Conservation (phyloP, 2,888 invertebrate genomes). For the Pogonocherus hispidulus region DNA sequence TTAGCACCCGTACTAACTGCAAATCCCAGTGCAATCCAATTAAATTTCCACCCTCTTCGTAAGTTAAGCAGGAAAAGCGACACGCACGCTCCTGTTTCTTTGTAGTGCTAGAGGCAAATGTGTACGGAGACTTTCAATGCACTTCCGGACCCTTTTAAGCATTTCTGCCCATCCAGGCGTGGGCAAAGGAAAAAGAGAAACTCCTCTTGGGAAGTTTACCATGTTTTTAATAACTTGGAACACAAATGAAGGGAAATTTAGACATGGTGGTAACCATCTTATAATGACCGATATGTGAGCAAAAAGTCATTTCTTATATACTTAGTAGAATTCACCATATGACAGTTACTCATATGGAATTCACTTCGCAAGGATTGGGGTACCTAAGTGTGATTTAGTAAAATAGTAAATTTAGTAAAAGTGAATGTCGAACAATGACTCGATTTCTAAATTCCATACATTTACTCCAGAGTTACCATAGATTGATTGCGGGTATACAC, state of each 20-base stretch:
- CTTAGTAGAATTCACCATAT: too few species aligned
- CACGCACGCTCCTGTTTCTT: constrained; percentile 23
- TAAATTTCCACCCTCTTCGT: constrained; percentile 33
- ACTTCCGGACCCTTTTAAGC: constrained; percentile 21
- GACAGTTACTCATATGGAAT: too few species aligned
- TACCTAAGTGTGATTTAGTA: too few species aligned
- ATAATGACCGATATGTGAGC: neutral
- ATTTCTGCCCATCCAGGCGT: constrained; percentile 9
- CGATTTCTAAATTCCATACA: too few species aligned
- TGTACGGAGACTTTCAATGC: constrained; percentile 6
- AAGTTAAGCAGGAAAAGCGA: constrained; percentile 14
- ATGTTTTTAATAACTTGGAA: constrained; percentile 19
- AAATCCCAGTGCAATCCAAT: constrained; percentile 38
- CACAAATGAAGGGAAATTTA: constrained; percentile 7
- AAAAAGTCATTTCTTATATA: too few species aligned
- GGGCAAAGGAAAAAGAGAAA: constrained; percentile 10
- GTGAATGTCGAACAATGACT: too few species aligned
- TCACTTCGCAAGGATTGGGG: too few species aligned
- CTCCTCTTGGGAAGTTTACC: constrained; percentile 11
- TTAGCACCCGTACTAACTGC: constrained; percentile 6
- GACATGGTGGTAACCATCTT: neutral
- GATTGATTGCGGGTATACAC: too few species aligned
- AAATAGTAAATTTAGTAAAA: too few species aligned
- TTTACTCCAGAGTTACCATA: too few species aligned
- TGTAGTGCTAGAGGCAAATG: constrained; percentile 20